These are phyloP conservation scores for Gasterosteus nipponicus DNA, from an alignment of 2,113 vertebrate species.

Conservation along the genomic window DNA sequence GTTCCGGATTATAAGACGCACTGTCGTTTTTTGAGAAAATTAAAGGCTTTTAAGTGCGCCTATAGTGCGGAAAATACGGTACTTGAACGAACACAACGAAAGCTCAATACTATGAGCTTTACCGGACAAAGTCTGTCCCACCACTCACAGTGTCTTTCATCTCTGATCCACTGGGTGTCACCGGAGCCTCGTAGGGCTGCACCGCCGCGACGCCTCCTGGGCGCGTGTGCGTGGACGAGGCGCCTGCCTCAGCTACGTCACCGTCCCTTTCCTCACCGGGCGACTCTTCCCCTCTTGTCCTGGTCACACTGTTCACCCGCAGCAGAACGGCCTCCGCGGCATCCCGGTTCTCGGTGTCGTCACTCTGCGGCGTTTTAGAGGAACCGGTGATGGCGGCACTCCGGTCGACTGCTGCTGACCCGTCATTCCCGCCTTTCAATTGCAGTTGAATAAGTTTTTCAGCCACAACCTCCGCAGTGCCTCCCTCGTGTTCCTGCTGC, in stretches of 20 bases:
- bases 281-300: neutral
- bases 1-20: too few species aligned
- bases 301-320: neutral
- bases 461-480: neutral
- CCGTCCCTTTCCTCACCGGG: neutral
- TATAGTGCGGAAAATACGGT: too few species aligned
- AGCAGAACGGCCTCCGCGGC: neutral
- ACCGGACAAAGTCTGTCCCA: neutral
- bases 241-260: neutral
- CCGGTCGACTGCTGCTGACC: neutral
- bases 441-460: conserved; percentile 5
- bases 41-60: too few species aligned
- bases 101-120: neutral
- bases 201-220: neutral
- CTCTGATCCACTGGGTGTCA: conserved; percentile 36
- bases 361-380: neutral
- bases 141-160: conserved; percentile 56
- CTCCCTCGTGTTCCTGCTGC: conserved; percentile 3
- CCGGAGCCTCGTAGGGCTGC: conserved; percentile 20
- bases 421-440: neutral
- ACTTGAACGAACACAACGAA: neutral
- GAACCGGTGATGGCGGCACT: neutral
- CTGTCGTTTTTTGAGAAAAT: too few species aligned
- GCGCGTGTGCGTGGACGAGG: neutral
- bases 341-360: neutral